Percentiles rank a stretch among this genome's conserved stretches.
phyloP scores from a whole-genome alignment of 2,797 vertebrate genomes.

The Propithecus perrieri region DNA sequence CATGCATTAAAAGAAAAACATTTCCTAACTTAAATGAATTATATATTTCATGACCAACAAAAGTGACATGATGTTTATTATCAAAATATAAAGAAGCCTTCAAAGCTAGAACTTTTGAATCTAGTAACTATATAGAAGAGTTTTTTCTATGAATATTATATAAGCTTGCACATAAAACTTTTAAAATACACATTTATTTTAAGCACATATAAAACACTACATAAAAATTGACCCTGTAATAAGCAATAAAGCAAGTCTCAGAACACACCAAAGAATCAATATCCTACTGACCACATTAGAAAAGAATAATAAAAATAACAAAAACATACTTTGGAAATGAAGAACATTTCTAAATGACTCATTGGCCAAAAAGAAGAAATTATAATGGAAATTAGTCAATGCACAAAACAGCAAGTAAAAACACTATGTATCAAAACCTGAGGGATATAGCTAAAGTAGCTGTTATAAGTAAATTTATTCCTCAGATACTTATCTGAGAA shows the following conservation, averaged over 20 bases:
- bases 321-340: conserved; percentile 21
- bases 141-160: conserved; percentile 6
- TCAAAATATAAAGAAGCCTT: conserved; percentile 38
- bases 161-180: not conserved
- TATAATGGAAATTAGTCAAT: conserved; percentile 2
- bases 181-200: conserved; percentile 27
- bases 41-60: conserved; percentile 24
- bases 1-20: conserved; percentile 33
- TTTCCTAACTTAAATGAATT: conserved; percentile 6
- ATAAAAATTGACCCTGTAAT: not conserved
- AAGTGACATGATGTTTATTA: conserved; percentile 34
- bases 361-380: not conserved
- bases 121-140: not conserved
- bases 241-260: conserved; percentile 29
- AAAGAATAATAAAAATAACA: conserved; percentile 16
- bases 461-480: conserved; percentile 15
- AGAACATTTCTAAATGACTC: not conserved
- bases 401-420: conserved; percentile 36
- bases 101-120: conserved; percentile 47
- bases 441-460: not conserved
- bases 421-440: not conserved
- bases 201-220: conserved; percentile 11
- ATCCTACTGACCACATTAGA: not conserved
- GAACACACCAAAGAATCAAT: not conserved
- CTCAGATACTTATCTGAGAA: not conserved